Evolutionary conservation across 2,113 vertebrate species (phyloP), one percentile per base, ranked within the genome.

Genomic region (Dipodomys spectabilis): DNA sequence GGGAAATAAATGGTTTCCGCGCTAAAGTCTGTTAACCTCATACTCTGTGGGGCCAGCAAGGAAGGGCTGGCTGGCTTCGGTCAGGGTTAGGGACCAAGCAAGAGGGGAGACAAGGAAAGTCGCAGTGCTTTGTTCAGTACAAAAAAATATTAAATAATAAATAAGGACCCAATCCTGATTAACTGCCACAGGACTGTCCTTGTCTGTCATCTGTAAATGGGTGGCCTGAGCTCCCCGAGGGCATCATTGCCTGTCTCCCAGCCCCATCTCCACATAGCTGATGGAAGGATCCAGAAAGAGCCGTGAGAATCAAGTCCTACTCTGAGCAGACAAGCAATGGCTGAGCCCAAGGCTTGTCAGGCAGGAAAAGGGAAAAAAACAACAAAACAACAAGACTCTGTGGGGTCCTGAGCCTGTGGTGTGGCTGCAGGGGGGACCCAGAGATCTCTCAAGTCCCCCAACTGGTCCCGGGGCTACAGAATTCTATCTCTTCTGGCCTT

Each of bases 141-240:
- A 53, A 53, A 53, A 57, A 69, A 73, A 45, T 45, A 84, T 95
- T 79, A 91, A 96, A 96, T 96, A 92, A 95, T 90, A 95, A 96
- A 95, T 96, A 95, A 95, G 45, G 65, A 19, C 44, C 62, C 80
- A 30, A 39, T 93, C 78, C 65, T 25, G 15, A 69, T 73, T 86
- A 86, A 85, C 35, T 78, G 39, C 75, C 83, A 49, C 72, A 78
- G 6, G 57, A 80, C 32, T 32, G 32, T 65, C 65, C 85, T 62
- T 13, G 11, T 30, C 90, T 10, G 2, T 80, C 53, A 23, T 68
- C 53, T 19, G 28, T 35, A 6, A 28, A 60, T 11, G 35, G 53
- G 53, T 57, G 53, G 15, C 15, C 15, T 13, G 53, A 18, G 53
- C 12, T 13, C 25, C 16, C 57, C 28, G 16, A 57, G 15, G 53